These are phyloP conservation scores for Cyclophora punctaria DNA, from an alignment of 2,888 invertebrate genomes.

Conservation along the genomic window DNA sequence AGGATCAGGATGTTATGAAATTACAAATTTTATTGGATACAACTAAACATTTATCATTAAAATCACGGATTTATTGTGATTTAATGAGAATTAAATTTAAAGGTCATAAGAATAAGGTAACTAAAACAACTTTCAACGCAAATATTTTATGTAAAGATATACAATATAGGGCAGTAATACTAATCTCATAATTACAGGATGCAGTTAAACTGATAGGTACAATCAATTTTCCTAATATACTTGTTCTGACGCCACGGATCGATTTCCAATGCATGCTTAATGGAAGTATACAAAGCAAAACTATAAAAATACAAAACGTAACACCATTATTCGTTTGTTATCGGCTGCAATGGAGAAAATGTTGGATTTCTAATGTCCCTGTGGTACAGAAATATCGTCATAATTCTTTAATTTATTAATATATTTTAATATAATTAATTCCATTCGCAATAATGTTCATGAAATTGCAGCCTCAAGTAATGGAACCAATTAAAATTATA, in stretches of 20 bases:
- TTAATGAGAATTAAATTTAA: conserved; percentile 56
- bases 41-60: conserved; percentile 52
- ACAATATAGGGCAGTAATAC: background rate
- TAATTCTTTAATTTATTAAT: too few relatives aligned
- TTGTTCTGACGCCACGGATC: conserved; percentile 68
- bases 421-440: too few relatives aligned
- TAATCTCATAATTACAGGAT: conserved; percentile 65
- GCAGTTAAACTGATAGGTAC: conserved; percentile 76
- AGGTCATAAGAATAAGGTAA: conserved; percentile 63
- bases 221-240: conserved; percentile 81
- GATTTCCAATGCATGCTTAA: conserved; percentile 77
- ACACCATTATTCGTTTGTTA: conserved; percentile 60
- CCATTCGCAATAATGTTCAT: background rate
- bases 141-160: background rate
- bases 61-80: conserved; percentile 56
- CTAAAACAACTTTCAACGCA: background rate
- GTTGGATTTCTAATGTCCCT: conserved; percentile 25
- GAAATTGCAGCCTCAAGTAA: background rate
- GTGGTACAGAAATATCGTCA: conserved; percentile 22
- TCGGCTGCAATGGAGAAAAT: conserved; percentile 55
- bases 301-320: conserved; percentile 56
- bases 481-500: too few relatives aligned
- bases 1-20: conserved; percentile 63
- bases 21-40: conserved; percentile 63
- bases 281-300: conserved; percentile 51